Evolutionary conservation across 2,113 vertebrate species (phyloP).

Genomic region (Thamnaconus septentrionalis): DNA sequence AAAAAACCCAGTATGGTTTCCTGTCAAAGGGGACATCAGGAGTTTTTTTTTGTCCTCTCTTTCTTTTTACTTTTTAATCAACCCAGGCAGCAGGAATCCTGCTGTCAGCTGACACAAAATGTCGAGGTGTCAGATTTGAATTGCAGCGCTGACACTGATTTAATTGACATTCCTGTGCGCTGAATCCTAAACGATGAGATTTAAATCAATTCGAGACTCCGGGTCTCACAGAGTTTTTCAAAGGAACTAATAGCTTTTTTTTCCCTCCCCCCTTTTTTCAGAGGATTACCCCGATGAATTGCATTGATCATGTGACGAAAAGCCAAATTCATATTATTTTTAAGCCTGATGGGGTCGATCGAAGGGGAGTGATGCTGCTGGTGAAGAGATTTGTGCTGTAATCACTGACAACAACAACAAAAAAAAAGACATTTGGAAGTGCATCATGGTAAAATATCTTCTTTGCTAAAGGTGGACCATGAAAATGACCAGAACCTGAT

Average conservation of each 20-base stretch:
- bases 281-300: constrained; percentile 11
- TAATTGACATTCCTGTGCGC: constrained; percentile 38
- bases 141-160: constrained; percentile 43
- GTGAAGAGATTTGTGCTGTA: no score
- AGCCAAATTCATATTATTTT: neutral
- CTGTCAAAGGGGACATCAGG: constrained; percentile 24
- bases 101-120: constrained; percentile 25
- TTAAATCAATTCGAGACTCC: constrained; percentile 23
- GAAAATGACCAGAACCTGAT: no score
- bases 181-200: constrained; percentile 26
- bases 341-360: neutral
- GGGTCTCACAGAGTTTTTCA: neutral
- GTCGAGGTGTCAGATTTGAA: constrained; percentile 28
- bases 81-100: constrained; percentile 24
- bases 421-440: no score
- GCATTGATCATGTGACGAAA: constrained; percentile 13
- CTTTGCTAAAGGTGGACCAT: no score
- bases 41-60: constrained; percentile 25
- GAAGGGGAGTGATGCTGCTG: no score
- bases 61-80: constrained; percentile 44
- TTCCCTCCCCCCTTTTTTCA: neutral
- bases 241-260: no score
- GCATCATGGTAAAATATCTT: no score
- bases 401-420: no score
- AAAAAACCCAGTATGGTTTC: constrained; percentile 8